A percentile compares a stretch with the other conserved stretches of the same genome.
These are phyloP conservation scores for Dorcus hopei DNA, from an alignment of 2,888 invertebrate species.

Conservation along the genomic window DNA sequence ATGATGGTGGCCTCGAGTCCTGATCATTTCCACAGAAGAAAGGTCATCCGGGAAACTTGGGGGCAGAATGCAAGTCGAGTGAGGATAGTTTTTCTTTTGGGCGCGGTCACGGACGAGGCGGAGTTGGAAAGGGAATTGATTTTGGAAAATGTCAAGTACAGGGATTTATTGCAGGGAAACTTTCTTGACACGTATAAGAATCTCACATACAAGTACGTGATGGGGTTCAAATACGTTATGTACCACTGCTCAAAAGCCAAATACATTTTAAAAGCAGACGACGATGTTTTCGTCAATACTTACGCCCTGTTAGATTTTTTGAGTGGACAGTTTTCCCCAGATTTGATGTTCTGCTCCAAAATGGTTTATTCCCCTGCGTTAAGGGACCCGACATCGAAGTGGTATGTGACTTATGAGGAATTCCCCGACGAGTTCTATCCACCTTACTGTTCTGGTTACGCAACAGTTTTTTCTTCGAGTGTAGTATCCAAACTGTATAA, in stretches of 20 bases:
- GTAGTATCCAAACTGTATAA: conserved; percentile 54
- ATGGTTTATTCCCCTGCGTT: conserved; percentile 37
- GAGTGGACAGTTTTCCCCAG: conserved; percentile 56
- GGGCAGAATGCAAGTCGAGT: conserved; percentile 56
- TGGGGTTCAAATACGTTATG: conserved; percentile 75
- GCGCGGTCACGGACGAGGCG: conserved; percentile 48
- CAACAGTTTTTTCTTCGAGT: conserved; percentile 59
- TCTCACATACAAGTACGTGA: conserved; percentile 81
- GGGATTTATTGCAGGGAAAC: conserved; percentile 73
- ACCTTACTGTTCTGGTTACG: conserved; percentile 71
- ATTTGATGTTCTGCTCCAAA: conserved; percentile 64
- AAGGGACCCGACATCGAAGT: background rate
- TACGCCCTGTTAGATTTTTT: conserved; percentile 60
- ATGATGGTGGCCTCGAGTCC: conserved; percentile 71
- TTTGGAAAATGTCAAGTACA: conserved; percentile 56
- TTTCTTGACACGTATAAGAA: conserved; percentile 77
- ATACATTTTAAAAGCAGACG: conserved; percentile 69
- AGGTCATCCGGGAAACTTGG: conserved; percentile 71
- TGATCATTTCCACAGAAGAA: conserved; percentile 60
- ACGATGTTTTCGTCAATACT: conserved; percentile 73
- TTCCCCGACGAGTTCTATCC: conserved; percentile 66
- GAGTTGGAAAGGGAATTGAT: conserved; percentile 42
- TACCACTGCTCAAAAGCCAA: conserved; percentile 68
- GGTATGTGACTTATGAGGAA: conserved; percentile 51
- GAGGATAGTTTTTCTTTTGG: conserved; percentile 66